These are phyloP conservation scores for Aphelinus certus DNA, from an alignment of 1,140 invertebrate species.

Conservation along the genomic window DNA sequence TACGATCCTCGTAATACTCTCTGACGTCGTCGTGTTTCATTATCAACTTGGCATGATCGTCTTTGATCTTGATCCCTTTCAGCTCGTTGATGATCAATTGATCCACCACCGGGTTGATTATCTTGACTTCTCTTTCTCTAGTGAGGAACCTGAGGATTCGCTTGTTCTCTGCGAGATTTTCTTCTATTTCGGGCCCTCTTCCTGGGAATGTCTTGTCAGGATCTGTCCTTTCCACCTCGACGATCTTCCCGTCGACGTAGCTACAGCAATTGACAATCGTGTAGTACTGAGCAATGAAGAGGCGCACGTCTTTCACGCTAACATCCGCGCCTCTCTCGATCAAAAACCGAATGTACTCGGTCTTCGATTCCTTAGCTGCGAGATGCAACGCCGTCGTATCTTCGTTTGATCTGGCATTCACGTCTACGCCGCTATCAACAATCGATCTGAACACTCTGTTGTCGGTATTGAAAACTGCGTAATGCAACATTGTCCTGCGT, in stretches of 20 bases:
- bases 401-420: not conserved
- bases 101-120: too few species aligned
- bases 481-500: not conserved
- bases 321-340: constrained; percentile 1
- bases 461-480: not conserved
- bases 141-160: too few species aligned
- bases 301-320: not conserved
- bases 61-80: too few species aligned
- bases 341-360: not conserved
- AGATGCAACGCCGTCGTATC: constrained; percentile 6
- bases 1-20: not conserved
- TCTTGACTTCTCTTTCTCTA: too few species aligned
- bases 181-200: not conserved
- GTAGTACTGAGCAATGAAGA: not conserved
- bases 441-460: not conserved
- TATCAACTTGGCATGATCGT: not conserved
- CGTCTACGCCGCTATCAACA: not conserved
- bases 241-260: not conserved
- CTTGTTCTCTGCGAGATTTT: not conserved
- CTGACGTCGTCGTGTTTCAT: not conserved
- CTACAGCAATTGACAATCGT: not conserved
- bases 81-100: too few species aligned
- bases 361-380: not conserved
- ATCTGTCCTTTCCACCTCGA: not conserved
- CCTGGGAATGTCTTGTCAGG: not conserved